phyloP scores from a whole-genome alignment of 2,888 invertebrate species.

The Tanytarsus gracilentus region DNA sequence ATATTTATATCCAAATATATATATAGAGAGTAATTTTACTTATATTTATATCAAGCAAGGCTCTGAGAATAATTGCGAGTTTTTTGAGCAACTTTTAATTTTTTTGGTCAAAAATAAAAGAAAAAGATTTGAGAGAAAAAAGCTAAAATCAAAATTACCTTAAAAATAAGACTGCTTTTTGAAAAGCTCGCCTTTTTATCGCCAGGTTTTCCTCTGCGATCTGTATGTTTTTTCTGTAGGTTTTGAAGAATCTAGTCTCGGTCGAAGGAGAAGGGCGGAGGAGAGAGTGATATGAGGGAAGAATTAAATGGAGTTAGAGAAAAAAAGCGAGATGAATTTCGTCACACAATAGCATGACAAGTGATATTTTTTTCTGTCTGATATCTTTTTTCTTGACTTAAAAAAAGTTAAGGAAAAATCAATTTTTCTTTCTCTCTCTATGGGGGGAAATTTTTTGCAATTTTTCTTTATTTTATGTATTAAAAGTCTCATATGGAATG shows the following conservation, averaged over 20 bases:
- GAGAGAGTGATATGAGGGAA: constrained; percentile 5
- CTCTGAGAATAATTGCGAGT: constrained; percentile 4
- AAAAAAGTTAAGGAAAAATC: too few relatives aligned
- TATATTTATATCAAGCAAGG: too few relatives aligned
- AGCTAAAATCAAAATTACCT: constrained; percentile 71
- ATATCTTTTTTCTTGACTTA: too few relatives aligned
- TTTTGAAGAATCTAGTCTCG: constrained; percentile 86
- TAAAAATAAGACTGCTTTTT: constrained; percentile 97
- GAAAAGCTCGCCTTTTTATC: constrained; percentile 80
- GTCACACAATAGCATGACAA: constrained; percentile 20
- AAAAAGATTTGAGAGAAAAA: too few relatives aligned
- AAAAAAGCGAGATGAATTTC: constrained; percentile 24
- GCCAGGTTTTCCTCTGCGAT: constrained; percentile 93
- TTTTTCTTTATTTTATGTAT: too few relatives aligned
- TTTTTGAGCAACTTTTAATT: constrained; percentile 2
- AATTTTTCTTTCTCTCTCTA: too few relatives aligned
- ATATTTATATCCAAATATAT: too few relatives aligned
- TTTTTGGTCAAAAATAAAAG: constrained; percentile 4
- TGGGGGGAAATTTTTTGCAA: too few relatives aligned
- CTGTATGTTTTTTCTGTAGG: constrained; percentile 97
- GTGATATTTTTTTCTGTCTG: too few relatives aligned
- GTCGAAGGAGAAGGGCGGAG: background rate
- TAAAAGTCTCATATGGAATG: too few relatives aligned
- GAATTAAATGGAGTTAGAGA: background rate
- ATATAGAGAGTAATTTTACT: too few relatives aligned